Evolutionary conservation across 2,797 vertebrate species (phyloP), one percentile per base, ranked within the genome.

Genomic region (Lemur catta): DNA sequence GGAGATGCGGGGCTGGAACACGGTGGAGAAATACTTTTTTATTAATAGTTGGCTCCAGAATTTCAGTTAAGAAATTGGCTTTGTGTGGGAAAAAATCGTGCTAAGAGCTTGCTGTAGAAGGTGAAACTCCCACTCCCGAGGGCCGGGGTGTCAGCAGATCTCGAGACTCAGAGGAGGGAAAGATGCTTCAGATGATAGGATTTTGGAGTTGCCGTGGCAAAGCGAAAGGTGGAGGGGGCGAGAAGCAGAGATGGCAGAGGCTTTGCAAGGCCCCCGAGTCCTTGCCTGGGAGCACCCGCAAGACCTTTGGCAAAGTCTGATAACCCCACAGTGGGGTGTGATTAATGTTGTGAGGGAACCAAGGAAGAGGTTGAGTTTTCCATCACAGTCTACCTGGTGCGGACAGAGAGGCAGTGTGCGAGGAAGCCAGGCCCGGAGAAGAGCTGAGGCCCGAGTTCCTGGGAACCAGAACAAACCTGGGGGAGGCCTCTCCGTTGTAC

Each of bases 81-180:
- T 84, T 92, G 84, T 93, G 79, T 93, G 86, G 78, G 46, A 79
- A 87, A 95, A 72, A 72, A 67, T 10, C 38, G 17, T n/a, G 63
- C 72, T 74, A 55, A 78, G 55, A 57, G 48, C 28, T 80, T 71
- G 48, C 55, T 74, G 50, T 71, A 35, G 84, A 63, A 69, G 57
- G 84, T 78, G 78, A 89, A 78, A 92, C n/a, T 30, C 84, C 78
- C 89, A 72, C 74, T 93, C 43, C 2, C 7, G 55, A 74, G 13
- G 57, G 24, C 18, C 7, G 3, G 30, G 38, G 46, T n/a, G 10
- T 63, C 85, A n/a, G n/a, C 8, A 43, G n/a, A 71, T 59, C 35
- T 55, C 30, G 14, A 52, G 30, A 55, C 33, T 72, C 76, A 11
- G 52, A 89, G 69, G 43, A 59, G 24, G 26, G 15, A 48, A 82